These are phyloP conservation scores for Allolobophora icterica DNA, from an alignment of 2,888 invertebrate genomes.

Conservation along the genomic window DNA sequence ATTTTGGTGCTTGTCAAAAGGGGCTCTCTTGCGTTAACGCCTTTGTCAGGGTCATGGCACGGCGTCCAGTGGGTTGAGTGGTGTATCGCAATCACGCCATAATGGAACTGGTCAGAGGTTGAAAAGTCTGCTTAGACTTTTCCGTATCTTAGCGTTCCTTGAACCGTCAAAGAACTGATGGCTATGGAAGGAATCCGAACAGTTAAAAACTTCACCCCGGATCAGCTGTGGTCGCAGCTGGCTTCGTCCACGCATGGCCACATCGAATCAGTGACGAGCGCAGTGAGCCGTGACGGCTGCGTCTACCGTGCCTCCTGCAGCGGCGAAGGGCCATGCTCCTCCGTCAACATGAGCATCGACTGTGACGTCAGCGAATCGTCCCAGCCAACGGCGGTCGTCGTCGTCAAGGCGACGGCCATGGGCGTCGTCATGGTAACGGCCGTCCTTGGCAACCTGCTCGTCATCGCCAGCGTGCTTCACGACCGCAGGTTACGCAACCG, in stretches of 20 bases:
- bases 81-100: neutral
- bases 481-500: slow-evolving; percentile 82
- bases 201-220: neutral
- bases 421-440: slow-evolving; percentile 76
- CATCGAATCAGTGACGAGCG: neutral
- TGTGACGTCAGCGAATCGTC: neutral
- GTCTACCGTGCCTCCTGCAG: neutral
- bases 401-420: slow-evolving; percentile 68
- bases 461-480: slow-evolving; percentile 86
- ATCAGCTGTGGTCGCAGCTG: neutral
- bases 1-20: neutral
- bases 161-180: neutral
- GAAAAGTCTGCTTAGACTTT: neutral
- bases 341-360: neutral
- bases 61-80: neutral
- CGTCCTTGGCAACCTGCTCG: slow-evolving; percentile 84
- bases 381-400: neutral
- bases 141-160: neutral
- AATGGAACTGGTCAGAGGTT: neutral
- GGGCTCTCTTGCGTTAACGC: too few species aligned
- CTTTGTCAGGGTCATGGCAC: neutral
- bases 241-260: neutral
- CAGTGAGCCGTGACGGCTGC: neutral
- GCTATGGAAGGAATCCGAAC: neutral
- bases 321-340: neutral